Conservation (phyloP, 2,888 invertebrate species). For the Acanthosepion esculentum region DNA sequence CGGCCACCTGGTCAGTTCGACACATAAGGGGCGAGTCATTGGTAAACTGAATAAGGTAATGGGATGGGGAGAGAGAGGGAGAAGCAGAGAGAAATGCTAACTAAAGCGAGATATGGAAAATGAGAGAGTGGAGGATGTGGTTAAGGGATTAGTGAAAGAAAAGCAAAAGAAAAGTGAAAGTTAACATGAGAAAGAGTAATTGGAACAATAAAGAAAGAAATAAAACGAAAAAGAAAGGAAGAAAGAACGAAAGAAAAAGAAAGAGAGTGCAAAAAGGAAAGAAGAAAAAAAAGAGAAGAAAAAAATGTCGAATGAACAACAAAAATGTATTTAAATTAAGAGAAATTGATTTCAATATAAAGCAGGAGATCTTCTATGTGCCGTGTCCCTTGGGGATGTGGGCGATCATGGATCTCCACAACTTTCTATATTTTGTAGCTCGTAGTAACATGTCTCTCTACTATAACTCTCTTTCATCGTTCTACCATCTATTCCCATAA, state of each 20-base stretch:
- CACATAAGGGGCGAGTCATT: neutral
- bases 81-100: neutral
- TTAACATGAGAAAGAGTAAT: neutral
- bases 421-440: too few relatives aligned
- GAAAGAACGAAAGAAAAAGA: neutral
- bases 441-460: too few relatives aligned
- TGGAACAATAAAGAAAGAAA: neutral
- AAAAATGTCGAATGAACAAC: neutral
- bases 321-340: neutral
- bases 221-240: neutral
- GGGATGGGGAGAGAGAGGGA: neutral
- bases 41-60: neutral
- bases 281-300: neutral
- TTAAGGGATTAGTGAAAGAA: too few relatives aligned
- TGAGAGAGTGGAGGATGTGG: neutral
- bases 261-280: neutral
- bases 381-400: too few relatives aligned
- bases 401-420: too few relatives aligned
- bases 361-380: too few relatives aligned
- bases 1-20: neutral
- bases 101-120: neutral
- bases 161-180: neutral
- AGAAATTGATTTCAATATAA: too few relatives aligned
- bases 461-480: too few relatives aligned
- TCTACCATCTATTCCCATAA: too few relatives aligned